A percentile compares a stretch with the other conserved stretches of the same genome.
Evolutionary conservation across 2,113 vertebrate genomes (phyloP).

Genomic region (Cyphomyrus plagiostoma): DNA sequence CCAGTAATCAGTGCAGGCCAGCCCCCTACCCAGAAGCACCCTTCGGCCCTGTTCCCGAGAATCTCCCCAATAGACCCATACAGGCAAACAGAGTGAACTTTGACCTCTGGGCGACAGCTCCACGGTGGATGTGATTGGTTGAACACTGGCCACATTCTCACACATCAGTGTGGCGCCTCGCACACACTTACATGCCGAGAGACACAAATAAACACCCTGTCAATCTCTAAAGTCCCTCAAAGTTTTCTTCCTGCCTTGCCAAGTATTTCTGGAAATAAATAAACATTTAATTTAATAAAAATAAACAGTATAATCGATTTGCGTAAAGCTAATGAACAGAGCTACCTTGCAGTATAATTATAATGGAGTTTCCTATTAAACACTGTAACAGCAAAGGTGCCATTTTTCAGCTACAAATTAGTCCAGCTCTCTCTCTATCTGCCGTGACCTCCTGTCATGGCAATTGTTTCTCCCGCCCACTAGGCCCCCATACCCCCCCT

Average conservation of each 20-base stretch:
- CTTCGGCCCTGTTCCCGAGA: not conserved
- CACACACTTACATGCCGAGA: slow-evolving; percentile 29
- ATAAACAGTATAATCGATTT: not conserved
- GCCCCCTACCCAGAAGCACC: not conserved
- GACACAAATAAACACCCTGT: slow-evolving; percentile 40
- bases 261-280: not conserved
- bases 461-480: not conserved
- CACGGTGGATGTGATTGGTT: not conserved
- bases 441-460: not conserved
- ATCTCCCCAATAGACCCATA: not conserved
- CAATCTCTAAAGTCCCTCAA: not conserved
- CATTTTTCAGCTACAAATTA: not conserved
- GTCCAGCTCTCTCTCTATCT: not conserved
- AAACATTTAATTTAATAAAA: no score
- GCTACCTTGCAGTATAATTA: not conserved
- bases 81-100: not conserved
- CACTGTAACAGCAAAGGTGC: not conserved
- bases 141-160: slow-evolving; percentile 30
- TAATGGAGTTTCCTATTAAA: not conserved
- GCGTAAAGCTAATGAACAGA: not conserved
- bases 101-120: not conserved
- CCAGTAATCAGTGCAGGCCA: not conserved
- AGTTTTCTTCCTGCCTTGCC: not conserved
- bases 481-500: not conserved
- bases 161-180: slow-evolving; percentile 25